Conservation (phyloP, 1,140 invertebrate species). For the Drosophila ficusphila region DNA sequence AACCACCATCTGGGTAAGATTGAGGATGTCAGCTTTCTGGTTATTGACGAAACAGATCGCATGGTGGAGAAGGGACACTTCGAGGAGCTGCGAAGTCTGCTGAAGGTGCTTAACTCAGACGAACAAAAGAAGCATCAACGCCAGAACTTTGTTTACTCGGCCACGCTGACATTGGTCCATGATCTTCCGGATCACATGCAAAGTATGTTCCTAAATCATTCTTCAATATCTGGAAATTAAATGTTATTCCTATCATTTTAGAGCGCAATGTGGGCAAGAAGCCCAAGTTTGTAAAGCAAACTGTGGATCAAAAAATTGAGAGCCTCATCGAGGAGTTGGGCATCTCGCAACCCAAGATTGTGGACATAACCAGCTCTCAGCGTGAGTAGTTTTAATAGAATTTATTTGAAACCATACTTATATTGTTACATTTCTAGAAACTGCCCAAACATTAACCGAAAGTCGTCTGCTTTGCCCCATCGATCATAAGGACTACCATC, state of each 20-base stretch:
- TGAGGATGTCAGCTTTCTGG: constrained; percentile 91
- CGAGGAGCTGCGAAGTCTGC: constrained; percentile 93
- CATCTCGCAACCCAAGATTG: constrained; percentile 95
- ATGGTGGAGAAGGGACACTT: constrained; percentile 99
- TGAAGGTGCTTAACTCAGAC: constrained; percentile 92
- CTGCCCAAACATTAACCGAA: constrained; percentile 93
- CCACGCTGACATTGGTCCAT: constrained; percentile 96
- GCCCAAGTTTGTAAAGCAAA: constrained; percentile 88
- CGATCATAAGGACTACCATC: constrained; percentile 95
- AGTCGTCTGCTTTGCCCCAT: constrained; percentile 90
- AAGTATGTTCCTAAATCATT: constrained; percentile 83
- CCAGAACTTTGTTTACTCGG: constrained; percentile 99
- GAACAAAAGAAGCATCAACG: constrained; percentile 86
- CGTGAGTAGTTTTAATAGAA: constrained; percentile 35
- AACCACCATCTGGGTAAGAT: constrained; percentile 91
- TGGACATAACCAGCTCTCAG: constrained; percentile 92
- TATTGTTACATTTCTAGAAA: constrained; percentile 85
- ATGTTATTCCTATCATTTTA: constrained; percentile 20
- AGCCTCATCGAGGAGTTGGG: constrained; percentile 90
- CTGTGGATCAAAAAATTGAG: constrained; percentile 89
- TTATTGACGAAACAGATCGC: constrained; percentile 99
- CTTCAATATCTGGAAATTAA: background rate
- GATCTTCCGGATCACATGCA: constrained; percentile 91
- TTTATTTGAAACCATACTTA: no score
- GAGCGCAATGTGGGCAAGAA: constrained; percentile 83